Evolutionary conservation across 2,888 invertebrate genomes (phyloP), one percentile per base, ranked within the genome.

Genomic region (Eupithecia inturbata): DNA sequence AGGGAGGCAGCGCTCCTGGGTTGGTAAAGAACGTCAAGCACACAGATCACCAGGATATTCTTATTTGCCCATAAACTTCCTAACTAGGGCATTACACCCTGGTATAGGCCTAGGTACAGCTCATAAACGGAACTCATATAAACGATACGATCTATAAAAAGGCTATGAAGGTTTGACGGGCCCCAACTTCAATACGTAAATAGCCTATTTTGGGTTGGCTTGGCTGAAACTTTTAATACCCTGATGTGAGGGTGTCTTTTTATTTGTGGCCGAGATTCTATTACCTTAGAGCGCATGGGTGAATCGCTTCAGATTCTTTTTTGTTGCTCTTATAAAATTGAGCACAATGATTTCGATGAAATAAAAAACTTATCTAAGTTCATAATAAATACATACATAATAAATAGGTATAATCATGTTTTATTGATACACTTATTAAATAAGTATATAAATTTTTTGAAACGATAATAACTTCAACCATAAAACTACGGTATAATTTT

Each of bases 91-190:
- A 64, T 64, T 22, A 60, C 69, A 62, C 53, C 57, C 62, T 69
- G 36, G 14, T 70, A 57, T 45, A 26, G 22, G 36, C 45, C 71
- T 78, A 77, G 78, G 74, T 78, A 74, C 72, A 74, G 68, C 33
- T 70, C 74, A 72, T 79, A 77, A 77, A 77, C 41, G 75, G 73
- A 60, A 69, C 76, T 75, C 77, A 39, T 63, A 75, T 79, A 78
- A 77, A 80, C 70, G 74, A 72, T 76, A 80, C 74, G 76, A 77
- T 67, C 74, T 74, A 79, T 80, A 80, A 80, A 80, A 78, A 66
- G 66, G 31, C 73, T 39, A 71, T 78, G 78, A 78, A 75, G 73
- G 68, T 71, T 80, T 80, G 75, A 78, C 73, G 77, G 68, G 26
- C 39, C 67, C 71, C 39, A 71, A 49, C 71, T 75, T 68, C 71